phyloP scores from a whole-genome alignment of 2,888 invertebrate genomes.

The Hyposoter didymator region DNA sequence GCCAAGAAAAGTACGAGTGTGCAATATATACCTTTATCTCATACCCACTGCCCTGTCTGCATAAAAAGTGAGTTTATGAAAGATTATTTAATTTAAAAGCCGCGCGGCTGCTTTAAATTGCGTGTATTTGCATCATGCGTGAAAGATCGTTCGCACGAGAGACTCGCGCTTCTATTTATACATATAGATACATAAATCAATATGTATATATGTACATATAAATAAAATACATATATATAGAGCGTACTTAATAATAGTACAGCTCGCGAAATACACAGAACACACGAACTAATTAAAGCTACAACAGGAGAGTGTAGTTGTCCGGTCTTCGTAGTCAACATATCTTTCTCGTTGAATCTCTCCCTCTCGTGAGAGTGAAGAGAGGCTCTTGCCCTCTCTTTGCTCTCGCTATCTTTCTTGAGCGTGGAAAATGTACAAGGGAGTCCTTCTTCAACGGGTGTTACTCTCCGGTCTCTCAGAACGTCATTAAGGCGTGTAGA shows the following conservation, averaged over 20 bases:
- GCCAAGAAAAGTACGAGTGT: constrained; percentile 8
- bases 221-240: constrained; percentile 13
- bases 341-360: constrained; percentile 65
- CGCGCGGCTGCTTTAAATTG: constrained; percentile 24
- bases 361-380: constrained; percentile 41
- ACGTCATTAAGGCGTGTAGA: constrained; percentile 65
- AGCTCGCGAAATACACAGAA: constrained; percentile 34
- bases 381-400: constrained; percentile 30
- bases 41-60: constrained; percentile 42
- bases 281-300: constrained; percentile 67
- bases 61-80: constrained; percentile 56
- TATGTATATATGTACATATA: constrained; percentile 19
- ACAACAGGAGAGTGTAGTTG: constrained; percentile 53
- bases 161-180: constrained; percentile 13
- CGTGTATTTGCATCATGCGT: constrained; percentile 55
- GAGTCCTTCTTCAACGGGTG: constrained; percentile 52
- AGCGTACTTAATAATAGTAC: constrained; percentile 16
- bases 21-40: constrained; percentile 7
- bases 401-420: constrained; percentile 7
- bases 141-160: constrained; percentile 45
- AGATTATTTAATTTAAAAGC: constrained; percentile 48
- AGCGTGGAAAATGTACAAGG: constrained; percentile 36
- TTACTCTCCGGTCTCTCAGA: constrained; percentile 58
- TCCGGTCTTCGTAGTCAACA: constrained; percentile 53
- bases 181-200: constrained; percentile 5